Evolutionary conservation across 2,113 vertebrate genomes (phyloP), one percentile per base, ranked within the genome.

Genomic region (Mohoua ochrocephala): DNA sequence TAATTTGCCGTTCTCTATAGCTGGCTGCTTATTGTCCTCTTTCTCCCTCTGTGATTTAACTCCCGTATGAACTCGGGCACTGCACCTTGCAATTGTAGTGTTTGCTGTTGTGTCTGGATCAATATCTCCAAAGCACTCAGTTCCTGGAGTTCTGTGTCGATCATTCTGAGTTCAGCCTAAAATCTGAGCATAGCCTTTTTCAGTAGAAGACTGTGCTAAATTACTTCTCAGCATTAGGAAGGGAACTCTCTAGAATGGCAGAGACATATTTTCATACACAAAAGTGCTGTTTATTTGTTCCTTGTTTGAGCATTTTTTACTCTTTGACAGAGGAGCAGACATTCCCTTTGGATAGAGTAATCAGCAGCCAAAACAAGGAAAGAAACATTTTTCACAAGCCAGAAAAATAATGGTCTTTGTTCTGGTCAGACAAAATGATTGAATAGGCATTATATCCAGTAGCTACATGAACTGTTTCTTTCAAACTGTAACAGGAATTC

Each of bases 341-440:
- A 95, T 96, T 96, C 94, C 49, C 84, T 85, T 89, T 91, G 84
- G 74, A 91, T 97, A 75, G 45, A 57, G 74, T 95, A 93, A 96
- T 91, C 57, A 53, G 37, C 39, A 85, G 78, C 67, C 91, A 57
- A 79, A 95, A 79, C 57, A 94, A 89, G 39, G 31, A 37, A 82
- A 81, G 37, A 83, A 86, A 76, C 65, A 18, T 75, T 91, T 94
- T 94, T 94, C 70, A 73, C 28, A 79, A 84, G 23, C 41, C 65
- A 69, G 87, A 83, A 89, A 84, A 95, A 93, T 64, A 91, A 87
- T 21, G 1, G 14, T 87, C 87, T 92, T 96, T 95, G 79, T 96
- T 88, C 79, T 74, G 54, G 15, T 80, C 28, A 61, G 59, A 39
- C 76, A 82, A 84, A 85, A 61, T 57, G 67, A 20, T 14, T 92